Conservation (phyloP, 1,140 invertebrate species). For the Armadillidium nasatum region DNA sequence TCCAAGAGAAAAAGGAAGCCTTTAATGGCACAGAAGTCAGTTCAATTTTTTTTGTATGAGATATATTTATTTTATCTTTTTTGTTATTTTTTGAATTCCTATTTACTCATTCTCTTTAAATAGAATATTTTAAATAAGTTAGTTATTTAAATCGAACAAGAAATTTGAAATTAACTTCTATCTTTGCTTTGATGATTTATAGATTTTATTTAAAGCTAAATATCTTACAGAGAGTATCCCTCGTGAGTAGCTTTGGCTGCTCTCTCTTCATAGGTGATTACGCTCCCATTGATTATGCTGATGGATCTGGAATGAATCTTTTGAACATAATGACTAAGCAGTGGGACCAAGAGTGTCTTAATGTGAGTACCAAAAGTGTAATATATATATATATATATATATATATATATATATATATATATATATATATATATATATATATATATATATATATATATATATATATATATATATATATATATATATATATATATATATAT, state of each 20-base stretch:
- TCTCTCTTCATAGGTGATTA: constrained; percentile 83
- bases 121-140: background rate
- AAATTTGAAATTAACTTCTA: no score
- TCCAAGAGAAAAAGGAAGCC: constrained; percentile 62
- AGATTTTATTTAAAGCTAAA: no score
- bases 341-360: constrained; percentile 70
- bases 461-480: no score
- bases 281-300: constrained; percentile 83
- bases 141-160: no score
- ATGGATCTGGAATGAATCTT: constrained; percentile 95
- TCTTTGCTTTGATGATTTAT: constrained; percentile 18
- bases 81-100: no score
- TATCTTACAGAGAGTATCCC: constrained; percentile 73
- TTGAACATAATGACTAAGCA: constrained; percentile 73
- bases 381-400: no score
- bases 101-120: background rate
- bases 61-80: no score
- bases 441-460: no score
- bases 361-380: constrained; percentile 59
- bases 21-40: constrained; percentile 77
- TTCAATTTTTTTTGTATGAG: no score
- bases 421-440: no score
- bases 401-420: no score
- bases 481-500: no score
- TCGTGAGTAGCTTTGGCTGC: constrained; percentile 87